Percentiles rank a stretch among this genome's conserved stretches.
phyloP scores from a whole-genome alignment of 2,797 vertebrate genomes.

The Hyperoplus immaculatus region DNA sequence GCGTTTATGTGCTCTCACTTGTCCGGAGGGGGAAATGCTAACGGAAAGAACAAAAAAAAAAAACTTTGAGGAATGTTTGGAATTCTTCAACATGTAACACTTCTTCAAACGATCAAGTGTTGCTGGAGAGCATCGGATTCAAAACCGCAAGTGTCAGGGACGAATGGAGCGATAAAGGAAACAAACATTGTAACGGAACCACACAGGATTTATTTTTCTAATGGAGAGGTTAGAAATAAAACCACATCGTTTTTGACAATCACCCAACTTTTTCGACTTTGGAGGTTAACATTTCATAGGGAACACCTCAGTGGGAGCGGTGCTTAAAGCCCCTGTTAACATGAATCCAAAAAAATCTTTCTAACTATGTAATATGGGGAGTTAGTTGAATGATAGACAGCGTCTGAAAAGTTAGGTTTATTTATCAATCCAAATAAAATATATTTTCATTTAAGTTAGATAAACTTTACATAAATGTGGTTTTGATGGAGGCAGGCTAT shows the following conservation, averaged over 20 bases:
- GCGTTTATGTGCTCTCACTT: constrained; percentile 45
- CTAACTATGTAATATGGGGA: too few species aligned
- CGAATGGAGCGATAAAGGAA: constrained; percentile 7
- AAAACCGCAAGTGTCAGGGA: constrained; percentile 14
- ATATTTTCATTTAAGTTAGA: too few species aligned
- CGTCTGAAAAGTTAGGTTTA: too few species aligned
- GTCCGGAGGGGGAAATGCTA: constrained; percentile 47
- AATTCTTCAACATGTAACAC: constrained; percentile 65
- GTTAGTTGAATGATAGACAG: too few species aligned
- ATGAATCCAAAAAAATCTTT: too few species aligned
- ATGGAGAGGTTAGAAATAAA: not conserved
- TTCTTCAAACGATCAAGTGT: constrained; percentile 47
- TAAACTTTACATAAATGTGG: too few species aligned
- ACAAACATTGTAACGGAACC: constrained; percentile 18
- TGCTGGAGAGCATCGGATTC: constrained; percentile 24
- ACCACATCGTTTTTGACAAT: not conserved
- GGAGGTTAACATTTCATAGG: not conserved
- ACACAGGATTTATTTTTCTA: constrained; percentile 7
- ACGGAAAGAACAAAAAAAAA: constrained; percentile 3
- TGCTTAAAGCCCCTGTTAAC: not conserved
- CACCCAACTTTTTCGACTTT: not conserved
- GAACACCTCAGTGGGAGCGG: not conserved
- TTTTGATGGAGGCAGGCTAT: too few species aligned
- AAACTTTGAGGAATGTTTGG: constrained; percentile 69
- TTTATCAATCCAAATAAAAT: too few species aligned